A percentile compares a stretch with the other conserved stretches of the same genome.
Conservation (phyloP, 2,113 vertebrate genomes). For the Boulengeromyrus knoepffleri region DNA sequence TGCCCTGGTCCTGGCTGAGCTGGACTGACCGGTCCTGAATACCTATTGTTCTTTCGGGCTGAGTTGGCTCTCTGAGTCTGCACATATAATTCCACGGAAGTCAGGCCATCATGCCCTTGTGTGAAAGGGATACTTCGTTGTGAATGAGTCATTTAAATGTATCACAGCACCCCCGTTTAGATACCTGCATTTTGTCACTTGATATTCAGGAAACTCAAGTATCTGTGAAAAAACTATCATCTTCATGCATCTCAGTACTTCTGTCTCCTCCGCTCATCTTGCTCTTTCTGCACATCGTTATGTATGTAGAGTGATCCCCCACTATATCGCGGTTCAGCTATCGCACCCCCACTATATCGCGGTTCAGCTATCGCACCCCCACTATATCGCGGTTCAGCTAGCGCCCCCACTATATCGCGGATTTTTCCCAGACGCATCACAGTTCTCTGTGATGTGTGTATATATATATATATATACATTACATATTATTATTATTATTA, state of each 20-base stretch:
- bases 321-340: too few species aligned
- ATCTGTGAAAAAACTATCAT: neutral
- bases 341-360: too few species aligned
- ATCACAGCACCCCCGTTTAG: neutral
- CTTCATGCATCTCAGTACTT: neutral
- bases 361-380: too few species aligned
- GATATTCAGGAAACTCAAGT: neutral
- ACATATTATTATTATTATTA: too few species aligned
- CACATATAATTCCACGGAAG: neutral
- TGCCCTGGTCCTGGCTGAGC: slow-evolving; percentile 20
- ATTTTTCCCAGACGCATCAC: too few species aligned
- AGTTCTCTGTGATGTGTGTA: too few species aligned
- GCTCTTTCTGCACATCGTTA: neutral
- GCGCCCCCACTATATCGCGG: too few species aligned
- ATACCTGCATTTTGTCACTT: neutral
- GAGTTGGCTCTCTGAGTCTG: neutral
- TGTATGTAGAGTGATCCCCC: neutral
- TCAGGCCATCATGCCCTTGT: neutral
- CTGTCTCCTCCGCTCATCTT: neutral
- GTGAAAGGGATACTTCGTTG: neutral
- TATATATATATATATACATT: too few species aligned
- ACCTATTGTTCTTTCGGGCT: neutral
- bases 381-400: too few species aligned
- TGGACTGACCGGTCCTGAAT: slow-evolving; percentile 44
- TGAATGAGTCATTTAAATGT: neutral